Evolutionary conservation across 2,113 vertebrate species (phyloP).

Genomic region (Crypturellus undulatus): DNA sequence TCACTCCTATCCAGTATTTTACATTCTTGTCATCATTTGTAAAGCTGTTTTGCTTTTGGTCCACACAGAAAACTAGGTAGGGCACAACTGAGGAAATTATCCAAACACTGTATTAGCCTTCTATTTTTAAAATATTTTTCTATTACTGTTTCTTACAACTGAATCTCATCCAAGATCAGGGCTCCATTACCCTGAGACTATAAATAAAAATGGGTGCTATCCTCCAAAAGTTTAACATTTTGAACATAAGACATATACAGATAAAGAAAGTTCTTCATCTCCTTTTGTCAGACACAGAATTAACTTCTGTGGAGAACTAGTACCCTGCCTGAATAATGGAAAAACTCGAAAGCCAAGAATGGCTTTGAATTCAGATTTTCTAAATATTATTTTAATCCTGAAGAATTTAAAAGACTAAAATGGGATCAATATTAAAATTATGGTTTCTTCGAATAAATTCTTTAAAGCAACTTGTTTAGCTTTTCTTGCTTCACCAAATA

Average conservation of each 20-base stretch:
- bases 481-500: neutral
- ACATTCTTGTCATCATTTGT: neutral
- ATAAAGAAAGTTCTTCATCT: neutral
- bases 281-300: neutral
- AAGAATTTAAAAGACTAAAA: neutral
- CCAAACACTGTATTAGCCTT: neutral
- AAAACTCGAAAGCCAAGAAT: neutral
- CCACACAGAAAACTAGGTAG: neutral
- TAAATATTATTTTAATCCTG: neutral
- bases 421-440: neutral
- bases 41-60: neutral
- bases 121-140: neutral
- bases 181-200: neutral
- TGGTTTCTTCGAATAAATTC: neutral
- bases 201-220: neutral
- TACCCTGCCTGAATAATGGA: accelerated
- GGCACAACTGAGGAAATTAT: neutral
- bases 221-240: no score
- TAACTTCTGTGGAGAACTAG: neutral
- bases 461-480: neutral
- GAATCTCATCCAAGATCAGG: neutral
- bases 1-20: neutral
- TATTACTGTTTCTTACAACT: neutral
- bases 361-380: neutral
- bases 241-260: neutral